Evolutionary conservation across 2,888 invertebrate genomes (phyloP), one percentile per base, ranked within the genome.

Genomic region (Glaucopsyche alexis): DNA sequence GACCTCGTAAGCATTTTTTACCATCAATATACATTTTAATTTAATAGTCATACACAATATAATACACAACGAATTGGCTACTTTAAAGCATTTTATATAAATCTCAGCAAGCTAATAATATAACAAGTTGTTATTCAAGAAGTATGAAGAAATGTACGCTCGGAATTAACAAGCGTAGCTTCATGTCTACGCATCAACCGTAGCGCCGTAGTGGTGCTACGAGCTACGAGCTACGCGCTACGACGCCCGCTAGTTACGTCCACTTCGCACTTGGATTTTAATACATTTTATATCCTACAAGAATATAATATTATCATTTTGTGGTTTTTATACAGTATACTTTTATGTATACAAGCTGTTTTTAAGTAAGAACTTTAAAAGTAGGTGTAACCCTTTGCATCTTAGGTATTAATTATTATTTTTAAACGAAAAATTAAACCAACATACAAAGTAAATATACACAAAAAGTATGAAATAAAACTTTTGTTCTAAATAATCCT

Each of bases 211-310:
- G 60, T 13, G 8, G 45, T 69, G 69, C 69, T 69, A 69, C 49
- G 69, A 45, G 67, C 67, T n/a, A n/a, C n/a, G n/a, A 29, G 29
- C 29, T 69, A 69, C 69, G 69, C 47, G 69, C 49, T 69, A 69
- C 69, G 42, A 16, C 69, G 29, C 49, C 69, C 14, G 49, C n/a
- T 66, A 42, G 16, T 66, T 42, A 66, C 7, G 65, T 66, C 65
- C 65, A 66, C 40, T 60, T 60, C 60, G 60, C 13, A 60, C 13
- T 60, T 60, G 7, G 29, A 60, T 29, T 60, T 29, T 29, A 13
- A 13, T 60, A 29, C 16, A 60, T 60, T 29, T 60, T 13, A 60
- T 29, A 60, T 29, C 4, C 60, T 29, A 11, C 9, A 19, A 52
- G 7, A 50, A 52, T 52, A 19, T 55, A 19, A 29, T 29, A 1